Conservation (phyloP, 2,797 vertebrate genomes). For the Parauchenoglanis ngamensis region DNA sequence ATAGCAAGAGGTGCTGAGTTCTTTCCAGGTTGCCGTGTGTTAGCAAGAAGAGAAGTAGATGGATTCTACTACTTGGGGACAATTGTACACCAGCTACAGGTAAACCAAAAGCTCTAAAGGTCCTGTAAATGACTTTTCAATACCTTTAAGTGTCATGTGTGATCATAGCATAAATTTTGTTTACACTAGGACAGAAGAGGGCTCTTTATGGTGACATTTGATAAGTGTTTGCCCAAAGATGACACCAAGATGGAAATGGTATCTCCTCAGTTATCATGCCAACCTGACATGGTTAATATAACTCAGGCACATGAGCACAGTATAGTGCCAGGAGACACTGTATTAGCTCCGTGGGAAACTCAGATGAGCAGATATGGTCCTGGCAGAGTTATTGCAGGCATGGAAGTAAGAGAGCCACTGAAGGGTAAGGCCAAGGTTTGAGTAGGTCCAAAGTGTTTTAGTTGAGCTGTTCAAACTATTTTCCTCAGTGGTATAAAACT, state of each 20-base stretch:
- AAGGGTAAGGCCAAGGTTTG: slow-evolving; percentile 25
- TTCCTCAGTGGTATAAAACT: background rate
- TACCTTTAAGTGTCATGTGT: background rate
- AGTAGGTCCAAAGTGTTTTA: background rate
- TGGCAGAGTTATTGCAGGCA: slow-evolving; percentile 74
- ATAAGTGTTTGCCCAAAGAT: slow-evolving; percentile 54
- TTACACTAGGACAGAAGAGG: slow-evolving; percentile 64
- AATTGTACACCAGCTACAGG: slow-evolving; percentile 77
- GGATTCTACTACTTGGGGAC: slow-evolving; percentile 81
- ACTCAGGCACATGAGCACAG: slow-evolving; percentile 57
- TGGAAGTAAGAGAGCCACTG: slow-evolving; percentile 68
- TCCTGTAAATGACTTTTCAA: background rate
- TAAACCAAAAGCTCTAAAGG: slow-evolving; percentile 39
- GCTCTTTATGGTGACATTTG: slow-evolving; percentile 79
- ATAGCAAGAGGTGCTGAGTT: slow-evolving; percentile 50
- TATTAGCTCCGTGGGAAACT: slow-evolving; percentile 83
- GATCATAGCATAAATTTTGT: background rate
- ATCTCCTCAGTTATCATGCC: slow-evolving; percentile 62
- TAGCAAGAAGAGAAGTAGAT: slow-evolving; percentile 78
- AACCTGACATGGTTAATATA: slow-evolving; percentile 76
- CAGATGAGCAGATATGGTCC: slow-evolving; percentile 74
- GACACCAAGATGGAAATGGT: slow-evolving; percentile 51
- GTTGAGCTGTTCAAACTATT: background rate
- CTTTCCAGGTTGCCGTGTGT: slow-evolving; percentile 68
- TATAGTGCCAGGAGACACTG: slow-evolving; percentile 78